Evolutionary conservation across 2,888 invertebrate species (phyloP).

Genomic region (Zygogramma bicolorata): DNA sequence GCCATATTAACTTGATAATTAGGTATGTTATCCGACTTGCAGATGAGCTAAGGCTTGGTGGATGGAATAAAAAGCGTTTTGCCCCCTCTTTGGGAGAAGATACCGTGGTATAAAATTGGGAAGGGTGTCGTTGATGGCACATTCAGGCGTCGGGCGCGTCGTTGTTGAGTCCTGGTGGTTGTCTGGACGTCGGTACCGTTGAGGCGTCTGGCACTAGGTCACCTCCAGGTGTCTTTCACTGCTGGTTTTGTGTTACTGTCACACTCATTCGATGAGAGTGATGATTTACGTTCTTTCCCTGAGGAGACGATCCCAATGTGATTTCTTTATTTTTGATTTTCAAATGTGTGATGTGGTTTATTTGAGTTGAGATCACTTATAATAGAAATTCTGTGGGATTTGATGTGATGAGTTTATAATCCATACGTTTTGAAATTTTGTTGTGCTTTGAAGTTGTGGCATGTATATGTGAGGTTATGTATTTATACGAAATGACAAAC

Average conservation of each 20-base stretch:
- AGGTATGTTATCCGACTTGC: conserved; percentile 91
- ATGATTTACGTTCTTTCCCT: not conserved
- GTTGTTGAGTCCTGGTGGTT: conserved; percentile 52
- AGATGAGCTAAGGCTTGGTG: conserved; percentile 82
- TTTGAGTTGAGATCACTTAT: not conserved
- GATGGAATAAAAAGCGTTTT: conserved; percentile 80
- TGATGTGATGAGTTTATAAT: not conserved
- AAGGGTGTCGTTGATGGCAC: conserved; percentile 67
- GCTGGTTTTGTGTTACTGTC: not conserved
- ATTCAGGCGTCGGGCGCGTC: conserved; percentile 66
- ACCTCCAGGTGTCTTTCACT: conserved; percentile 37
- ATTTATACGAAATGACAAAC: not conserved
- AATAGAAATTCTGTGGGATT: not conserved
- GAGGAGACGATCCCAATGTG: not conserved
- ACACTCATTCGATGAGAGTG: not conserved
- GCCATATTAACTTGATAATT: conserved; percentile 92
- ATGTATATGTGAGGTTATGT: conserved; percentile 48
- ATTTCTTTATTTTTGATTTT: not conserved
- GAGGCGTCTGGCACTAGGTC: conserved; percentile 52
- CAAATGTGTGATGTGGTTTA: not conserved
- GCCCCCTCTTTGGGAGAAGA: conserved; percentile 70
- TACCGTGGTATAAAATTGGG: conserved; percentile 67
- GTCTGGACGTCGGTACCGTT: conserved; percentile 51
- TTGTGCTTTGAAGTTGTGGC: not conserved
- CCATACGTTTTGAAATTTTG: not conserved